Conservation (phyloP, 2,888 invertebrate genomes). For the Lordiphosa andalusiaca region DNA sequence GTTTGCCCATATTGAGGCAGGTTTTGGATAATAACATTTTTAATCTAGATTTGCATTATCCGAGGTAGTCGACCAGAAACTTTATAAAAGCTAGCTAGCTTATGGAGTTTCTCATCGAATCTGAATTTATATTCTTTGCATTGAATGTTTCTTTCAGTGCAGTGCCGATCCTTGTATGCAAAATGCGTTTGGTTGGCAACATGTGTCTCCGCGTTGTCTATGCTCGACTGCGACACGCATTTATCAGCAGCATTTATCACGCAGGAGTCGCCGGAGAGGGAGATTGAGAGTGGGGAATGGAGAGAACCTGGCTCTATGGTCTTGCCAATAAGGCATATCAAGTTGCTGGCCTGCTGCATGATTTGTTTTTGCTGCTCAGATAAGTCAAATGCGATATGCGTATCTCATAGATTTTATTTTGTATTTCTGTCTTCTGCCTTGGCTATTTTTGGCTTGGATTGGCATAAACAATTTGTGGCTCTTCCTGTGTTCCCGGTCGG, state of each 20-base stretch:
- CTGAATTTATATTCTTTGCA: neutral
- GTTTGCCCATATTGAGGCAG: too few relatives aligned
- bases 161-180: constrained; percentile 26
- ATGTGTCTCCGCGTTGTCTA: constrained; percentile 71
- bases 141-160: constrained; percentile 9
- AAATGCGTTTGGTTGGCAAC: constrained; percentile 55
- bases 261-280: constrained; percentile 26
- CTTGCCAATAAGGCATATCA: constrained; percentile 46
- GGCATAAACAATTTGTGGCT: constrained; percentile 58
- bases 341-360: constrained; percentile 51
- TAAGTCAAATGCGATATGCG: constrained; percentile 72
- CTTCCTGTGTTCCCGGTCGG: constrained; percentile 46
- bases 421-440: constrained; percentile 1
- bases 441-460: constrained; percentile 34
- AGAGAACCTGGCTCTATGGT: too few relatives aligned
- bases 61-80: too few relatives aligned
- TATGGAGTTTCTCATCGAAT: too few relatives aligned
- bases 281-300: constrained; percentile 28
- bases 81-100: too few relatives aligned
- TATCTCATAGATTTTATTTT: constrained; percentile 62
- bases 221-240: constrained; percentile 64
- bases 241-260: constrained; percentile 72
- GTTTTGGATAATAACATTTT: too few relatives aligned
- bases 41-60: too few relatives aligned
- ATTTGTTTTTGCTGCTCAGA: constrained; percentile 59